Evolutionary conservation across 2,113 vertebrate genomes (phyloP).

Genomic region (Myocastor coypus): DNA sequence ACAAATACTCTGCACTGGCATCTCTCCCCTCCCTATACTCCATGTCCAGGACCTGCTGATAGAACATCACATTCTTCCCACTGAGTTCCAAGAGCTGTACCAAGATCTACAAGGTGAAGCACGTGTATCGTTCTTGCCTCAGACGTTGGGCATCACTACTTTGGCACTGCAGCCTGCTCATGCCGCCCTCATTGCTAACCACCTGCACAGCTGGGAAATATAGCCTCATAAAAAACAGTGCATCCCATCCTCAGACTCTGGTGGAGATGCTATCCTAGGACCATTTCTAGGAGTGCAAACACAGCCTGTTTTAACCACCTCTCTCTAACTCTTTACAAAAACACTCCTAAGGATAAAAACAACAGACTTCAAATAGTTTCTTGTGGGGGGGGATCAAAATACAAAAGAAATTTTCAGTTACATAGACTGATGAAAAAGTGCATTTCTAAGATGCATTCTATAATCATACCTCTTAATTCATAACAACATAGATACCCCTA

Average conservation of each 20-base stretch:
- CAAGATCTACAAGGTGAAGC: background rate
- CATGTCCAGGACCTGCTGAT: conserved; percentile 15
- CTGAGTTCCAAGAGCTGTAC: background rate
- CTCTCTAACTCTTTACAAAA: conserved; percentile 37
- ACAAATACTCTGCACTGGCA: background rate
- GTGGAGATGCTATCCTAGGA: conserved; percentile 23
- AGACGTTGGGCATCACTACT: conserved; percentile 40
- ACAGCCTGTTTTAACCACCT: background rate
- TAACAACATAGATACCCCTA: background rate
- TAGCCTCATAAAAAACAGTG: conserved; percentile 6
- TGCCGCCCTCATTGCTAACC: conserved; percentile 23
- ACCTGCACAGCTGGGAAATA: conserved; percentile 13
- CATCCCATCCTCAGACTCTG: background rate
- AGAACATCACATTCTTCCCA: background rate
- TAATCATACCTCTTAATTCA: conserved; percentile 34
- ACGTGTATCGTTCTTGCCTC: conserved; percentile 47
- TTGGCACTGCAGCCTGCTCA: conserved; percentile 19
- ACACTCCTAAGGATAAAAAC: conserved; percentile 2
- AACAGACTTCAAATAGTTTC: conserved; percentile 33
- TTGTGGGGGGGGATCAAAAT: conserved; percentile 26
- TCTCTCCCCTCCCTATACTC: background rate
- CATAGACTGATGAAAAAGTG: conserved; percentile 10
- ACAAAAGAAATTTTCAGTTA: conserved; percentile 2
- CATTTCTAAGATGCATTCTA: background rate
- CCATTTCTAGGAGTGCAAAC: background rate